Evolutionary conservation across 2,888 invertebrate genomes (phyloP).

Genomic region (Orchesellides sinensis): DNA sequence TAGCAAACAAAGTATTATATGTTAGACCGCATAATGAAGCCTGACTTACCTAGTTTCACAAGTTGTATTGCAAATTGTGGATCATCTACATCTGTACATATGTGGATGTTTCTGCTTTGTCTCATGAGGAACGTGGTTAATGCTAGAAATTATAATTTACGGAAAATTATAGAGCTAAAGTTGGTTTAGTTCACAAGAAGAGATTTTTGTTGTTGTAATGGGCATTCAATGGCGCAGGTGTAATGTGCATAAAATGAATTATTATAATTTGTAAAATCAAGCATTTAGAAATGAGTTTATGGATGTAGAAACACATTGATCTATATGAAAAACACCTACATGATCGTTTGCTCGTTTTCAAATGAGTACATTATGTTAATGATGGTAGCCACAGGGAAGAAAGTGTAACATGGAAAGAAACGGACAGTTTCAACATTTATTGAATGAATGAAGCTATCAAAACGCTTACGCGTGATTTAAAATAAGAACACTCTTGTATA

Average conservation of each 20-base stretch:
- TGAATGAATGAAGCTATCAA: slow-evolving; percentile 9
- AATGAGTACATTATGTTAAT: slow-evolving; percentile 11
- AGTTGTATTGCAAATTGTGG: slow-evolving; percentile 25
- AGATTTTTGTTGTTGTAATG: background rate
- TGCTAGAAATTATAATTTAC: background rate
- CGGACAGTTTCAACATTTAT: background rate
- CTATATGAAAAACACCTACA: no score
- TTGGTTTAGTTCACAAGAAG: no score
- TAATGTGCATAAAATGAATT: background rate
- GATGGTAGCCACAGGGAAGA: background rate
- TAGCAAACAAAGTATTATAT: slow-evolving; percentile 20
- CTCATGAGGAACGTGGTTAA: slow-evolving; percentile 33
- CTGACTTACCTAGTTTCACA: slow-evolving; percentile 55
- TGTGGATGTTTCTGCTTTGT: slow-evolving; percentile 20
- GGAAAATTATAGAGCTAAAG: no score
- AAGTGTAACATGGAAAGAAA: slow-evolving; percentile 12
- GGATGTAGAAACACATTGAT: background rate
- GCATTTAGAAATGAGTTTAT: background rate
- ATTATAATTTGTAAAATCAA: background rate
- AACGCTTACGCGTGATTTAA: no score
- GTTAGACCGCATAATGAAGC: slow-evolving; percentile 47
- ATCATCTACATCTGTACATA: no score
- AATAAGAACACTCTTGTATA: background rate
- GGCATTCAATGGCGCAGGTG: background rate
- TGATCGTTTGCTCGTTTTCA: background rate